A percentile compares a stretch with the other conserved stretches of the same genome.
Evolutionary conservation across 2,113 vertebrate genomes (phyloP).

Genomic region (Gadus macrocephalus): DNA sequence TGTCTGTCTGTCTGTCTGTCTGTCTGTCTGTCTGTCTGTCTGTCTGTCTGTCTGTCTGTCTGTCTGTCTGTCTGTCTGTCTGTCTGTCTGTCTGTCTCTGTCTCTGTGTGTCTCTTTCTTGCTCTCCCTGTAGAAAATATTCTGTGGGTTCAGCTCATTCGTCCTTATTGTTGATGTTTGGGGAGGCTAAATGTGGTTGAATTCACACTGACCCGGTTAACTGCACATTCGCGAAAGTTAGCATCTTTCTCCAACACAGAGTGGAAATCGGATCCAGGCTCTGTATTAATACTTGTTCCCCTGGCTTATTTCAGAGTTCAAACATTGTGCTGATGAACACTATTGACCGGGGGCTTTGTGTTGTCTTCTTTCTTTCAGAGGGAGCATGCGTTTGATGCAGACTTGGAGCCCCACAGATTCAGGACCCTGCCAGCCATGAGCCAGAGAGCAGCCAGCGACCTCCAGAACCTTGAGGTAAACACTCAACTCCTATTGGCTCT

Average conservation of each 20-base stretch:
- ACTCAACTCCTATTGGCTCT: constrained; percentile 1
- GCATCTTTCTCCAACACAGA: constrained; percentile 46
- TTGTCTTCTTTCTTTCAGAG: constrained; percentile 67
- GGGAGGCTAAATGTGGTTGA: constrained; percentile 66
- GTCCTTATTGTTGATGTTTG: constrained; percentile 72
- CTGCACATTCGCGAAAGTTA: constrained; percentile 54
- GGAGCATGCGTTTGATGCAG: constrained; percentile 67
- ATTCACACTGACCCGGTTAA: constrained; percentile 63
- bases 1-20: too few species aligned
- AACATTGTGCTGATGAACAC: constrained; percentile 45
- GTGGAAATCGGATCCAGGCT: constrained; percentile 35
- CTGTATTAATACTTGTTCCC: constrained; percentile 48
- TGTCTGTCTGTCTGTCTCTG: constrained; percentile 20
- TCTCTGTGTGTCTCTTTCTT: constrained; percentile 18
- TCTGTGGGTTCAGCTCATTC: constrained; percentile 76
- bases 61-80: too few species aligned
- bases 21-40: constrained; percentile 22
- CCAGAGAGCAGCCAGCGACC: constrained; percentile 72
- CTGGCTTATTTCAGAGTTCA: constrained; percentile 50
- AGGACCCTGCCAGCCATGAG: constrained; percentile 75
- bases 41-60: too few species aligned
- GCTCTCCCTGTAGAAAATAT: constrained; percentile 69
- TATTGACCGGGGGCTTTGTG: constrained; percentile 41
- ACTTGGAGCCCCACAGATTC: constrained; percentile 73
- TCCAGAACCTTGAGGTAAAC: constrained; percentile 74